A percentile compares a stretch with the other conserved stretches of the same genome.
Conservation (phyloP, 2,113 vertebrate genomes). For the Odobenus rosmarus region DNA sequence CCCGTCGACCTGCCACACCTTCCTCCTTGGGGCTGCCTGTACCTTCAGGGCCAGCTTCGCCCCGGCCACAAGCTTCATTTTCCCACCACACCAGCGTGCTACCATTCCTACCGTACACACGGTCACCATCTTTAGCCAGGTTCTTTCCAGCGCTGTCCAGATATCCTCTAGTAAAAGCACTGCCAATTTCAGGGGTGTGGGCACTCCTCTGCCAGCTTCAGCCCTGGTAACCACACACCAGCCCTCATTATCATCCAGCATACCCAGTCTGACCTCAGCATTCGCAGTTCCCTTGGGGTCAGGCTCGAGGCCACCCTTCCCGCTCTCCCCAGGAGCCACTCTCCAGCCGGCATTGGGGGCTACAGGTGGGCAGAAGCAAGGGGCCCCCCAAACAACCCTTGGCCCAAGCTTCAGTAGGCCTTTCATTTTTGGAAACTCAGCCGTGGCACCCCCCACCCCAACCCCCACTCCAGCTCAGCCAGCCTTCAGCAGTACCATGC, state of each 20-base stretch:
- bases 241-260: constrained; percentile 73
- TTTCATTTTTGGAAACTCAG: constrained; percentile 84
- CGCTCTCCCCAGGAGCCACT: accelerated
- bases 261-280: neutral
- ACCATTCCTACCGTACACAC: constrained; percentile 7
- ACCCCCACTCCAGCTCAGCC: constrained; percentile 5
- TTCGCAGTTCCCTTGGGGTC: constrained; percentile 66
- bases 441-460: neutral
- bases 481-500: constrained; percentile 79
- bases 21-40: constrained; percentile 80
- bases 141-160: constrained; percentile 67
- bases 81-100: constrained; percentile 81
- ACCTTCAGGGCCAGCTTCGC: constrained; percentile 66
- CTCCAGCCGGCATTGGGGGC: constrained; percentile 59
- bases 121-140: constrained; percentile 83
- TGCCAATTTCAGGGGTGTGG: constrained; percentile 38
- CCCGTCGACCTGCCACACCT: constrained; percentile 71
- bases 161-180: constrained; percentile 41
- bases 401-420: constrained; percentile 77
- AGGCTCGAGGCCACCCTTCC: accelerated
- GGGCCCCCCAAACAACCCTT: neutral
- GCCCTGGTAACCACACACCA: constrained; percentile 73
- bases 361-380: constrained; percentile 48
- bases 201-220: neutral
- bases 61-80: constrained; percentile 70